Base-by-base conservation (phyloP, 2,797 vertebrate species). In the Fistularia tabacaria region DNA sequence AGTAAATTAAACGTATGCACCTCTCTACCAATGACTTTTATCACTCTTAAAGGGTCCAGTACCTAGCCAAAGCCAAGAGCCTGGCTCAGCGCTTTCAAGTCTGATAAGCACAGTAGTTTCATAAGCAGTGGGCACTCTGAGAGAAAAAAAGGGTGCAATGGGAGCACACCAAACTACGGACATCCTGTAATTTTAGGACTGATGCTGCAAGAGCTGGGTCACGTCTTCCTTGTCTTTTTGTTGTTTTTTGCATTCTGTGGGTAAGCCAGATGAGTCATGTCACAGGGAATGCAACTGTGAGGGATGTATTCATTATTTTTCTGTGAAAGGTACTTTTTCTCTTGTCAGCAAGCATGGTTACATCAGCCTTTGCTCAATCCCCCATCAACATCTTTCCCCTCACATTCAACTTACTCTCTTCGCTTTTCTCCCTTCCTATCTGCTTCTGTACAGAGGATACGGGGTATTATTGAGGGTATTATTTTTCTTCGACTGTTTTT, bases 341-440 rank as follows among this genome's bases (percentile, higher is more conserved):
- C 86, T 86, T 88, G 87, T 88, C 86, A 88, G 85, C 84, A 83
- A 74, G 69, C 76, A 77, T 63, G 77, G 79, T 84, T 84, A 85
- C 79, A 73, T 73, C 83, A 81, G 77, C 80, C 78, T 84, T 82
- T 86, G 81, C 85, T 82, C 76, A 82, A 72, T 60, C 71, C 54
- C 48, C 69, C 66, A 73, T 72, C 71, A 81, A 64, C 63, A 73
- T 76, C 79, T 75, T 70, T 70, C 70, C 44, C 56, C 66, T 75
- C 67, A 64, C 64, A 72, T 76, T 76, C 75, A 58, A 79, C 66
- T 42, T 68, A 41, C 9, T 43, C 40, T 13, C 50, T 45, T 25
- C 55, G 46, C 54, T 52, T 48, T 70, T 59, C 13, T 66, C 62
- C 38, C 54, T 45, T 71, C 57, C 74, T 82, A 80, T 86, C 79